Percentiles rank a stretch among this genome's conserved stretches.
Evolutionary conservation across 92 coral and sea anemone species (phyloP).

Genomic region (Palythoa caribaeorum): DNA sequence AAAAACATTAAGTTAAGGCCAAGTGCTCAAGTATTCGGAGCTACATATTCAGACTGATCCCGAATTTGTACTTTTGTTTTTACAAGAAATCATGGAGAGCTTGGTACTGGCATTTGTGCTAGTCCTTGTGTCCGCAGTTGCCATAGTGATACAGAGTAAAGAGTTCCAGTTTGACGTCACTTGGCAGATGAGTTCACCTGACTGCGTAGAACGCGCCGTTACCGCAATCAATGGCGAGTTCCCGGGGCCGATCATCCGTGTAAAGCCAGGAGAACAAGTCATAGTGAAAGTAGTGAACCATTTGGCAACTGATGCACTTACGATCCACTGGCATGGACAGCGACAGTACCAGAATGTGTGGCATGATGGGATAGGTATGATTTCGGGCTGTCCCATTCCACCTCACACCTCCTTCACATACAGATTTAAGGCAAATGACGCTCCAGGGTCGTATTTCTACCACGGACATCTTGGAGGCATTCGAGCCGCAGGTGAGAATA

Average conservation of each 20-base stretch:
- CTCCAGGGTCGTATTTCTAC: constrained; percentile 55
- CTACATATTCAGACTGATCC: too few relatives aligned
- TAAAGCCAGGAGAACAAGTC: constrained; percentile 51
- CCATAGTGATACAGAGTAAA: constrained; percentile 33
- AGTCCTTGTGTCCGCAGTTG: background rate
- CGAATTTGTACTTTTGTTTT: background rate
- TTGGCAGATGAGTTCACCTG: constrained; percentile 43
- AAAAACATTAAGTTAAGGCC: too few relatives aligned
- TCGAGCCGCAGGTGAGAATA: constrained; percentile 38
- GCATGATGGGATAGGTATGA: constrained; percentile 57
- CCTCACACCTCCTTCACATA: constrained; percentile 56
- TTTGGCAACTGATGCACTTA: constrained; percentile 47
- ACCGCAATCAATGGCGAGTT: constrained; percentile 43
- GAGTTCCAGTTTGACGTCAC: constrained; percentile 56
- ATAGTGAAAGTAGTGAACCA: constrained; percentile 42
- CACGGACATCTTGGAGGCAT: constrained; percentile 63
- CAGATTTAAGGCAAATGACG: constrained; percentile 33
- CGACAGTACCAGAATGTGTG: constrained; percentile 45
- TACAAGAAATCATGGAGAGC: background rate
- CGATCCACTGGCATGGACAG: constrained; percentile 64
- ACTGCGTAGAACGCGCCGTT: constrained; percentile 53
- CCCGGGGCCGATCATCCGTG: constrained; percentile 57
- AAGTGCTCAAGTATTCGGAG: too few relatives aligned
- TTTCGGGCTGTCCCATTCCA: constrained; percentile 51
- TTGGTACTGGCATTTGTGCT: background rate